Conservation (phyloP, 2,113 vertebrate species). For the Tachysurus fulvidraco region DNA sequence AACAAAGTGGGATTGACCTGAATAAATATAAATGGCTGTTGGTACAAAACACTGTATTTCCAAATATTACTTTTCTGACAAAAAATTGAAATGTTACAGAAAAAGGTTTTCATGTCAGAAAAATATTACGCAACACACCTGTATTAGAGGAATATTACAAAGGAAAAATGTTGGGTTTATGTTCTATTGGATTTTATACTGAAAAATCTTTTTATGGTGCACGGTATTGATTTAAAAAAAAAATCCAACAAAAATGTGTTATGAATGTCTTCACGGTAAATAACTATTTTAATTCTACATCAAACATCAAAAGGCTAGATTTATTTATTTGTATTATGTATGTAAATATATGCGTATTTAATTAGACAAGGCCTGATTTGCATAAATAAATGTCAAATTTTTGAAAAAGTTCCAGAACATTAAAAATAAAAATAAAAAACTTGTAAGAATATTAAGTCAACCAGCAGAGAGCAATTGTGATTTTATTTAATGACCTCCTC, state of each 20-base stretch:
- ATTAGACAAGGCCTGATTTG: conserved; percentile 7
- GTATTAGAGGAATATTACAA: too few relatives aligned
- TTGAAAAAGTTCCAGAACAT: conserved; percentile 1
- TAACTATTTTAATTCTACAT: neutral
- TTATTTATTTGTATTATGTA: neutral
- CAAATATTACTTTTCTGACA: neutral
- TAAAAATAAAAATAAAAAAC: neutral
- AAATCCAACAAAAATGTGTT: neutral
- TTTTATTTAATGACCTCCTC: neutral
- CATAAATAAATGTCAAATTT: conserved; percentile 15
- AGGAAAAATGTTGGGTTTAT: neutral
- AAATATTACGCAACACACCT: neutral
- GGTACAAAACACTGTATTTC: neutral
- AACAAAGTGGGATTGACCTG: too few relatives aligned
- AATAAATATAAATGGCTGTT: neutral
- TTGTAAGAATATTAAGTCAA: neutral
- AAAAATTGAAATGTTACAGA: neutral
- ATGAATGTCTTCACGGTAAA: neutral
- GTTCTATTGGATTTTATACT: neutral
- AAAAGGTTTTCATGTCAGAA: neutral
- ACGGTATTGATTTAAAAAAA: neutral
- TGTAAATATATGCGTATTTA: conserved; percentile 17
- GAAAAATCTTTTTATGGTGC: neutral
- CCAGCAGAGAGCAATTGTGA: neutral
- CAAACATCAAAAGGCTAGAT: neutral